Conservation (phyloP, 2,888 invertebrate species). For the Pachydiplax longipennis region DNA sequence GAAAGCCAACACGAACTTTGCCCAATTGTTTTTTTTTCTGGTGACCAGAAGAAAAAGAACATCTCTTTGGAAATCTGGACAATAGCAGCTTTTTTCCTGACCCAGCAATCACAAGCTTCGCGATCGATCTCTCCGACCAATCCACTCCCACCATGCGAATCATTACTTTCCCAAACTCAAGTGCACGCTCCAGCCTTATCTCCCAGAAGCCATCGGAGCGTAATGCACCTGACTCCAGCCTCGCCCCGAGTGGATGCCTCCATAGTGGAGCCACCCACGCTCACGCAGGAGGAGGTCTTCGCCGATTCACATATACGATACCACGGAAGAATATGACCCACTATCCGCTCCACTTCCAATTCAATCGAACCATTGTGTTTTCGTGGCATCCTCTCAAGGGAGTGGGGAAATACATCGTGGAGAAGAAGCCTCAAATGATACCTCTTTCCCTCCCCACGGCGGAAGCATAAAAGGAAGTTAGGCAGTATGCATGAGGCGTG, state of each 20-base stretch:
- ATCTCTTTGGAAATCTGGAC: too few relatives aligned
- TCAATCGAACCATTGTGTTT: conserved; percentile 3
- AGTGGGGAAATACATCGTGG: neutral
- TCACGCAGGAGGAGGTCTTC: neutral
- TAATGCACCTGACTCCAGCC: conserved; percentile 26
- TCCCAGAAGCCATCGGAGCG: conserved; percentile 17
- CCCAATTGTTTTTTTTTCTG: too few relatives aligned
- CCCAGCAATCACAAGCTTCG: neutral
- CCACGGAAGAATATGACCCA: neutral
- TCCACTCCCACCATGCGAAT: neutral
- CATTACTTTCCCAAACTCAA: neutral
- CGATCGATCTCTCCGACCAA: neutral
- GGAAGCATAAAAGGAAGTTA: neutral
- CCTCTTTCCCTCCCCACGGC: neutral
- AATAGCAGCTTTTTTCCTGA: neutral
- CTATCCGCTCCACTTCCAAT: neutral
- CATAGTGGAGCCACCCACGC: conserved; percentile 2
- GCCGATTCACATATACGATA: neutral
- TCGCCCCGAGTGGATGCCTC: neutral
- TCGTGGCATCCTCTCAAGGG: neutral
- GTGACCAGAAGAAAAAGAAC: too few relatives aligned
- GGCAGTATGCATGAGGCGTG: neutral
- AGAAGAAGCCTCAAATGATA: neutral
- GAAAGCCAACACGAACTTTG: too few relatives aligned
- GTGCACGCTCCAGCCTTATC: conserved; percentile 26